A percentile compares a stretch with the other conserved stretches of the same genome.
phyloP scores from a whole-genome alignment of 2,113 vertebrate species.

The Irena cyanogastra region DNA sequence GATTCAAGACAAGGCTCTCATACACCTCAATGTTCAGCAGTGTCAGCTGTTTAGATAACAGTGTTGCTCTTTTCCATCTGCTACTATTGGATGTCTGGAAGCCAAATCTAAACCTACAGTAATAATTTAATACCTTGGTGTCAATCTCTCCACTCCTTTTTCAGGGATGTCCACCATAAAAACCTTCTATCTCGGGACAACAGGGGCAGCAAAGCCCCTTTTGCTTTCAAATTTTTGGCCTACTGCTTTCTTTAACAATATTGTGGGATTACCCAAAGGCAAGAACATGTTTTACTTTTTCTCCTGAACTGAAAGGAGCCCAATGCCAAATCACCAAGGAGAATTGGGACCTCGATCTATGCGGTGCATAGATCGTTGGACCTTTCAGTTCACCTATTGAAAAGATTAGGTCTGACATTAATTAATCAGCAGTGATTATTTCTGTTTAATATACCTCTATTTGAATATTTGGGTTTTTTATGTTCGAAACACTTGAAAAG shows the following conservation, averaged over 20 bases:
- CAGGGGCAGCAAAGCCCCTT: background rate
- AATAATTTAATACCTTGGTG: background rate
- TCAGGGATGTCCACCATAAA: rapidly evolving
- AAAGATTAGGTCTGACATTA: background rate
- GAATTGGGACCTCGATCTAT: background rate
- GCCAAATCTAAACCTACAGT: background rate
- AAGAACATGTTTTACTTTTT: background rate
- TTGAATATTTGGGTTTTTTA: background rate
- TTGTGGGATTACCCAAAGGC: background rate
- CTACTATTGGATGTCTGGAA: background rate
- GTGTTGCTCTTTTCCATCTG: background rate
- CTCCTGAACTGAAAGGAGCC: background rate
- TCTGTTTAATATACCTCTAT: background rate
- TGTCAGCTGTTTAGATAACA: background rate
- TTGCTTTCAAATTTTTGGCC: background rate
- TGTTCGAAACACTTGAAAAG: background rate
- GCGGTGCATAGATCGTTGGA: background rate
- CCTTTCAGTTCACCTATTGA: background rate
- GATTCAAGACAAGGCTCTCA: background rate
- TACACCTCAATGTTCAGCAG: background rate
- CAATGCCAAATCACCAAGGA: background rate
- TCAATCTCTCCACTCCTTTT: background rate
- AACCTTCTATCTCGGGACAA: rapidly evolving
- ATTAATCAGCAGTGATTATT: background rate
- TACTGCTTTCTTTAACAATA: background rate